Base-by-base conservation (phyloP, 2,888 invertebrate species). In the Synanthedon formicaeformis region DNA sequence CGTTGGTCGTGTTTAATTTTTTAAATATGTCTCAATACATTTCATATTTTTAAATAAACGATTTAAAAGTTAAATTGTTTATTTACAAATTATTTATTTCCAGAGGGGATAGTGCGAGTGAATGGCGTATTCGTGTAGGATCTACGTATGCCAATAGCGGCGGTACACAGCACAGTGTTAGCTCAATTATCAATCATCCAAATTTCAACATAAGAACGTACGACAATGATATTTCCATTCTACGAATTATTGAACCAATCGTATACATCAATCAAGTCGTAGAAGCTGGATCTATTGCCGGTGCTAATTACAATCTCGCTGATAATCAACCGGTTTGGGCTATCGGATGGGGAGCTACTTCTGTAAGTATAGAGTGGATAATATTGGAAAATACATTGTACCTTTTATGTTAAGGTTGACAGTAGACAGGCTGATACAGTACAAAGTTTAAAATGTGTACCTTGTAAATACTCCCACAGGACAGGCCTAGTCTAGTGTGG, bases 311-410 rank as follows among this genome's bases (percentile, higher is more conserved):
- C 54, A 64, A 69, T 50, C 59, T 77, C 4, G 65, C 58, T 3
- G 74, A 70, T 23, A 70, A 78, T 54, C 66, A 67, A 45, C 58
- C 60, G 4, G 76, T 80, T 2, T 71, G 76, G 65, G 76, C 82
- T 13, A 67, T 73, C 41, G 88, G 88, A 56, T 87, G 83, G 78
- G 81, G 80, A 1, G 27, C 56, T n/a, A 66, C 60, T 40, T 55
- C 54, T 2, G 78, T 78, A 61, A 71, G 74, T 69, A 51, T 34
- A 34, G 10, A 8, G 34, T 2, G 34, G 10, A 34, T 10, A 34
- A 34, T 34, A 34, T 10, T 34, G 1, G 8, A 34, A 27, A 8
- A 27, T 8, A 27, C n/a, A n/a, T n/a, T 16, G 10, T 6, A 34
- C 34, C 6, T 34, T 34, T 34, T 5, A 23, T 23, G 4, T 23